Conservation (phyloP, 2,888 invertebrate species). For the Synanthedon andrenaeformis region DNA sequence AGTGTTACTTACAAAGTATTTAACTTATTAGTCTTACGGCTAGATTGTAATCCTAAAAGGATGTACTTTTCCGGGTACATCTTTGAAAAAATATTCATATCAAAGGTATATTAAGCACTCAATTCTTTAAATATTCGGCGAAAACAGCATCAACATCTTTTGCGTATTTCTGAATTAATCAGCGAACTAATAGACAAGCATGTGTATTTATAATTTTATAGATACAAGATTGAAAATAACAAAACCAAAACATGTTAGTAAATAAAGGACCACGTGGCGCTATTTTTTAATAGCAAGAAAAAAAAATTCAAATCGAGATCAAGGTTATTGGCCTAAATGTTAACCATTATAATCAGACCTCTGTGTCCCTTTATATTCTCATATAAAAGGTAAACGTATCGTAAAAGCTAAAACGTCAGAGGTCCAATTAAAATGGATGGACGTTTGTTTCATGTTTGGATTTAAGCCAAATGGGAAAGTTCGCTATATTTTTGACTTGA, state of each 20-base stretch:
- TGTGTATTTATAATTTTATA: too few species aligned
- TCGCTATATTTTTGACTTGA: background rate
- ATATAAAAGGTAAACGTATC: background rate
- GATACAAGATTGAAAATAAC: background rate
- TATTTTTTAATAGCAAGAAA: slow-evolving; percentile 4
- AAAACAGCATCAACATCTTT: too few species aligned
- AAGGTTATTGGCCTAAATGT: slow-evolving; percentile 6
- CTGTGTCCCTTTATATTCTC: background rate
- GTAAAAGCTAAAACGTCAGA: background rate
- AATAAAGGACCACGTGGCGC: slow-evolving; percentile 10
- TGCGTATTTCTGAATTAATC: too few species aligned
- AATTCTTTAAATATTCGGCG: too few species aligned
- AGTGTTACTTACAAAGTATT: too few species aligned
- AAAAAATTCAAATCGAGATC: slow-evolving; percentile 6
- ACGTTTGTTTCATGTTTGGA: background rate
- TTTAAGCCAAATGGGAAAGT: background rate
- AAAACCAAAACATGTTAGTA: slow-evolving; percentile 8
- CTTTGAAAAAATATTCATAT: too few species aligned
- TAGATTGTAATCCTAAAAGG: too few species aligned
- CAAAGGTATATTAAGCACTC: too few species aligned
- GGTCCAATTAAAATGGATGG: background rate
- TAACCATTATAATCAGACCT: background rate
- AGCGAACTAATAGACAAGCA: too few species aligned
- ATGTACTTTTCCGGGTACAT: too few species aligned
- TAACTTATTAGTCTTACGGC: too few species aligned